Conservation (phyloP, 2,113 vertebrate genomes). For the Vulpes lagopus region DNA sequence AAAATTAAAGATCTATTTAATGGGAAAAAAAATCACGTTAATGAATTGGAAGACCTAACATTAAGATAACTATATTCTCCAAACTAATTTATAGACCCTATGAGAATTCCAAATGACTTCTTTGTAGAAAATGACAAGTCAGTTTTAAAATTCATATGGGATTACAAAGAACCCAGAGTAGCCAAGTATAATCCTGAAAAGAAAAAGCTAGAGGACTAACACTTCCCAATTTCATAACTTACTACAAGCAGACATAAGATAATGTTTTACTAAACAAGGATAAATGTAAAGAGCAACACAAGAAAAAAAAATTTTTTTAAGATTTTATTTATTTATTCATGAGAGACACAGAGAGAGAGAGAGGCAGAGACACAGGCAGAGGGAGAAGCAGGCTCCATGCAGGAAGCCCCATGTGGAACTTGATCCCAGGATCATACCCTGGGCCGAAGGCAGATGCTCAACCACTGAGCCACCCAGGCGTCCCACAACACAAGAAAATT, state of each 20-base stretch:
- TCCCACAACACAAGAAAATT: neutral
- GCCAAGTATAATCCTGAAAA: neutral
- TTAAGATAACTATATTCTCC: neutral
- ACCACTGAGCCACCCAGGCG: no score
- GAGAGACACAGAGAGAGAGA: no score
- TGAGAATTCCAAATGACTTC: neutral
- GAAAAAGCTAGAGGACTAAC: conserved; percentile 9
- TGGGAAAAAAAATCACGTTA: neutral
- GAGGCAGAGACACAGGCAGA: no score
- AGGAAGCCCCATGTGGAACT: no score
- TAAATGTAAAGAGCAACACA: neutral
- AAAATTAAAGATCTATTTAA: conserved; percentile 15
- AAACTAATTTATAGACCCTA: neutral
- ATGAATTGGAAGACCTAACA: neutral
- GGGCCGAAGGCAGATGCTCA: no score
- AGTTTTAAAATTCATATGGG: conserved; percentile 32
- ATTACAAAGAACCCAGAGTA: neutral
- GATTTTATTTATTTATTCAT: no score
- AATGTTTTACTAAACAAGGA: neutral
- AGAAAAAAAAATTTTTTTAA: neutral
- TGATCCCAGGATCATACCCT: no score
- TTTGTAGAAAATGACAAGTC: conserved; percentile 13
- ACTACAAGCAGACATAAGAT: neutral
- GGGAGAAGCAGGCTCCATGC: no score
- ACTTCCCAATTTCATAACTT: neutral